Evolutionary conservation across 2,797 vertebrate genomes (phyloP).

Genomic region (Phyllotis vaccarum): DNA sequence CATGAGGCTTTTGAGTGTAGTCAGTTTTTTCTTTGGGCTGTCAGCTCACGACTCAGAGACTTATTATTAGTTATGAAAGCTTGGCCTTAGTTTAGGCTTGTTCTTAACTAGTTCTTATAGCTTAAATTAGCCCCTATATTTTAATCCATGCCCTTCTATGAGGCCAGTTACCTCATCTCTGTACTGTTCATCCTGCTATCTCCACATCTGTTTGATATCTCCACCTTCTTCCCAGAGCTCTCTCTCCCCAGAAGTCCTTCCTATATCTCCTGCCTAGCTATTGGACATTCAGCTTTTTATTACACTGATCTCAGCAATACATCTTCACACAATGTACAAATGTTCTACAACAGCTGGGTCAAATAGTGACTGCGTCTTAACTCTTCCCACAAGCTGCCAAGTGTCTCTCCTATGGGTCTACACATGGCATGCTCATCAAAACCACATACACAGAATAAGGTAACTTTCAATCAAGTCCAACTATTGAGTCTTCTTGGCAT

Average conservation of each 20-base stretch:
- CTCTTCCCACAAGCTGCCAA: neutral
- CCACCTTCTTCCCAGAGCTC: neutral
- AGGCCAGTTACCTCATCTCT: neutral
- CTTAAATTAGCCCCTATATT: neutral
- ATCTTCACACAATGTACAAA: neutral
- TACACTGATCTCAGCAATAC: neutral
- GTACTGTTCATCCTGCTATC: neutral
- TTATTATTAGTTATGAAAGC: neutral
- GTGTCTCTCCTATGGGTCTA: neutral
- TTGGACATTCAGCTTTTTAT: neutral
- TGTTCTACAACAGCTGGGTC: neutral
- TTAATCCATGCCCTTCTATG: neutral
- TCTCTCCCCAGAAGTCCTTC: neutral
- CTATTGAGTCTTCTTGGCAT: neutral
- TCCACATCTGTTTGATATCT: neutral
- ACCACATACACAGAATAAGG: no score
- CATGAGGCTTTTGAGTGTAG: neutral
- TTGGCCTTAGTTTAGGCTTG: neutral
- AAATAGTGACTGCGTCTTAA: rapidly evolving
- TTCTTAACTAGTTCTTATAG: neutral
- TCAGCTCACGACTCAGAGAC: neutral
- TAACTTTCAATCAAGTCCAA: neutral
- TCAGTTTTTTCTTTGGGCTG: neutral
- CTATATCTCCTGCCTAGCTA: neutral
- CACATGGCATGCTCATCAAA: neutral